Evolutionary conservation across 2,113 vertebrate genomes (phyloP).

Genomic region (Corythoichthys intestinalis): DNA sequence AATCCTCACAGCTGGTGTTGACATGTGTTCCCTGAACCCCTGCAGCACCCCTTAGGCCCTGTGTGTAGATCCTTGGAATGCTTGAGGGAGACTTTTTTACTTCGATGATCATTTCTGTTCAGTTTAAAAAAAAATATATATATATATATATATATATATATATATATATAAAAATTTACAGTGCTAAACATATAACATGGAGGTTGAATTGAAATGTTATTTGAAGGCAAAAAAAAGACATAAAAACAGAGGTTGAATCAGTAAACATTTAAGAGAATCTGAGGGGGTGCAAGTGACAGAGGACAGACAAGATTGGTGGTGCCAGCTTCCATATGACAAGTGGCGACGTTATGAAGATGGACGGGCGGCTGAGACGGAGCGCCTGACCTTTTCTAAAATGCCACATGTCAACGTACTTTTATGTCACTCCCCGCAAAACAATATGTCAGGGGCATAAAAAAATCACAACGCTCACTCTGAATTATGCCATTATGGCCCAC

Average conservation of each 20-base stretch:
- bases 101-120: slow-evolving; percentile 31
- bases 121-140: slow-evolving; percentile 20
- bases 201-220: neutral
- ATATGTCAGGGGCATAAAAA: slow-evolving; percentile 97
- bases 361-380: slow-evolving; percentile 81
- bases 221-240: neutral
- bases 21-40: slow-evolving; percentile 58
- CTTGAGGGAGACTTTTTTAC: slow-evolving; percentile 27
- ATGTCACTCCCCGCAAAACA: slow-evolving; percentile 98
- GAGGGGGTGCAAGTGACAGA: slow-evolving; percentile 26
- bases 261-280: slow-evolving; percentile 25
- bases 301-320: slow-evolving; percentile 74
- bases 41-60: slow-evolving; percentile 50
- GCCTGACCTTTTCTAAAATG: slow-evolving; percentile 99
- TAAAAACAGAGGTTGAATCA: slow-evolving; percentile 7
- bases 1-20: slow-evolving; percentile 62
- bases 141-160: too few species aligned
- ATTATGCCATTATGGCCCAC: slow-evolving; percentile 77
- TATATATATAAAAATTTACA: neutral
- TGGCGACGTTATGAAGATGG: slow-evolving; percentile 81
- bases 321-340: slow-evolving; percentile 81
- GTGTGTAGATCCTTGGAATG: slow-evolving; percentile 7
- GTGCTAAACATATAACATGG: neutral
- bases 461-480: slow-evolving; percentile 90
- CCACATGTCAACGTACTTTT: slow-evolving; percentile 99